A percentile compares a stretch with the other conserved stretches of the same genome.
Evolutionary conservation across 2,888 invertebrate species (phyloP).

Genomic region (Tillus elongatus): DNA sequence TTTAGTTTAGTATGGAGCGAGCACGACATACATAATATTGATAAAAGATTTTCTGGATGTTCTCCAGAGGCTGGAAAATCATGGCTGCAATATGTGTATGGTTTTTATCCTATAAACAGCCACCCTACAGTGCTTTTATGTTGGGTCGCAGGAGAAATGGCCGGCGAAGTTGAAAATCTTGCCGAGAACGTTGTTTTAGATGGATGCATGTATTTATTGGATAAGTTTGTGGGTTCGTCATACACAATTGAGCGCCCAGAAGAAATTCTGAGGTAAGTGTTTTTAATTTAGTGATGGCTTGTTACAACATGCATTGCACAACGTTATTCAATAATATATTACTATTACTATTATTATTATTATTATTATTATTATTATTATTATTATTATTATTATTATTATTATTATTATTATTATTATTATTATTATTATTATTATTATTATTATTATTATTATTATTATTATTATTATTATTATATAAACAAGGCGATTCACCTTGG

Average conservation of each 20-base stretch:
- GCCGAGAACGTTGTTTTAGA: not conserved
- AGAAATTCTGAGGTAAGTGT: not conserved
- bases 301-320: no score
- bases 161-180: not conserved
- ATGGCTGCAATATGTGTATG: not conserved
- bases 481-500: no score
- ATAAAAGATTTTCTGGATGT: conserved; percentile 26
- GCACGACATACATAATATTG: conserved; percentile 38
- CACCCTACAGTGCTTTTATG: not conserved
- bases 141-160: not conserved
- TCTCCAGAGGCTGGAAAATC: not conserved
- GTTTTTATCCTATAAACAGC: not conserved
- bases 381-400: no score
- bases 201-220: conserved; percentile 1
- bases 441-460: no score
- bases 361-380: no score
- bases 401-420: no score
- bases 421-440: no score
- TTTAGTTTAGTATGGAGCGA: conserved; percentile 52
- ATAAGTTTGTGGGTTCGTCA: not conserved
- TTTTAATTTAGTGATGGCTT: no score
- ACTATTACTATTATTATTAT: no score
- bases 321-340: no score
- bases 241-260: not conserved
- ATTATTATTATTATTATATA: no score